phyloP scores from a whole-genome alignment of 2,797 vertebrate species.

The Thunnus albacares region DNA sequence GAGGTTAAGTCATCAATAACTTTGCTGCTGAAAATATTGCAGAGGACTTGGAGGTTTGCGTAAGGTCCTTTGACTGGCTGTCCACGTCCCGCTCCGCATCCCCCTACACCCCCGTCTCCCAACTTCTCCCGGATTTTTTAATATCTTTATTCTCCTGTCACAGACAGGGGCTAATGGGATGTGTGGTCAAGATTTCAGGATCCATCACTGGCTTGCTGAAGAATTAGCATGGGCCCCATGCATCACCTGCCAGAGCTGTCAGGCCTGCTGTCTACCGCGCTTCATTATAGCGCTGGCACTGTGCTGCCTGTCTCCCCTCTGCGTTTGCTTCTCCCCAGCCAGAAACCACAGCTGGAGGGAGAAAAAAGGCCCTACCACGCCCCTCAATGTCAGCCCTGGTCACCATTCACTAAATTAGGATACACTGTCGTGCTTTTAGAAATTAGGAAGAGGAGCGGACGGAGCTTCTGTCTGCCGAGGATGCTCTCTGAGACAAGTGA shows the following conservation, averaged over 20 bases:
- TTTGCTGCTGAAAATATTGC: slow-evolving; percentile 84
- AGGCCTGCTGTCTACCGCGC: slow-evolving; percentile 87
- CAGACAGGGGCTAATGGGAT: slow-evolving; percentile 98
- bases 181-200: slow-evolving; percentile 99
- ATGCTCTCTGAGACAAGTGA: slow-evolving; percentile 80
- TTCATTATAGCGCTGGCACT: slow-evolving; percentile 91
- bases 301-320: slow-evolving; percentile 88
- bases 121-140: slow-evolving; percentile 77
- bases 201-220: slow-evolving; percentile 95
- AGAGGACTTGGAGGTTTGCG: slow-evolving; percentile 85
- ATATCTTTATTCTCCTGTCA: slow-evolving; percentile 95
- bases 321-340: slow-evolving; percentile 74
- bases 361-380: slow-evolving; percentile 87
- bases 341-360: slow-evolving; percentile 73
- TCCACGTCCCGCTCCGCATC: slow-evolving; percentile 64
- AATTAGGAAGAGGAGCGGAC: slow-evolving; percentile 84
- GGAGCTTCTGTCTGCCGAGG: slow-evolving; percentile 76
- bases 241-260: slow-evolving; percentile 99
- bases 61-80: slow-evolving; percentile 85
- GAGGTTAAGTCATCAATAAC: slow-evolving; percentile 90
- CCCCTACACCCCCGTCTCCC: slow-evolving; percentile 67
- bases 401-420: slow-evolving; percentile 88
- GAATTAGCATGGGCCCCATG: slow-evolving; percentile 96
- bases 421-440: slow-evolving; percentile 83
- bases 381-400: slow-evolving; percentile 90